Conservation (phyloP, 2,888 invertebrate species). For the Drosophila maculinotata region DNA sequence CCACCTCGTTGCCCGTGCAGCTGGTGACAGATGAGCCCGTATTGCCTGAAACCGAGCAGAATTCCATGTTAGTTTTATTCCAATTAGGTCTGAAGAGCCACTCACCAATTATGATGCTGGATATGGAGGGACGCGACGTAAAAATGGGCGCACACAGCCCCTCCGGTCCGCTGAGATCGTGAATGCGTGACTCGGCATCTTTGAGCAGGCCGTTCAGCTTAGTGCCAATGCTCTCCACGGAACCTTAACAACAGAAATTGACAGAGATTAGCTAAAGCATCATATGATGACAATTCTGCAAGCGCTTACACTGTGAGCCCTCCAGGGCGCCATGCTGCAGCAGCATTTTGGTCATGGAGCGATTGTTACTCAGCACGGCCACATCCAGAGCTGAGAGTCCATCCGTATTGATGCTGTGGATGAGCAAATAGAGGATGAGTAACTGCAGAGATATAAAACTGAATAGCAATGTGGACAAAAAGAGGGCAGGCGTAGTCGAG, state of each 20-base stretch:
- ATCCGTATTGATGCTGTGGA: constrained; percentile 92
- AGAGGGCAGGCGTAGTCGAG: too few relatives aligned
- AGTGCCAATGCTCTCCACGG: constrained; percentile 89
- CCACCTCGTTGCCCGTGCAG: constrained; percentile 91
- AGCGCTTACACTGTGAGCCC: constrained; percentile 90
- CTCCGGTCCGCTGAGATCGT: constrained; percentile 89
- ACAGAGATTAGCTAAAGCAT: background rate
- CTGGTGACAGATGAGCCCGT: constrained; percentile 87
- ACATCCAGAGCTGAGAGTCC: constrained; percentile 96
- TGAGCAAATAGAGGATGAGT: background rate
- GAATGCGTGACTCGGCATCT: constrained; percentile 93
- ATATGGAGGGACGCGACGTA: constrained; percentile 86
- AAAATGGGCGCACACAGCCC: constrained; percentile 85
- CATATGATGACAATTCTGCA: too few relatives aligned
- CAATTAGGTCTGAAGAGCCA: constrained; percentile 12
- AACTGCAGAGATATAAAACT: constrained; percentile 1
- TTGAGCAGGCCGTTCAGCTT: constrained; percentile 91
- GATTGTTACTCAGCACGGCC: constrained; percentile 95
- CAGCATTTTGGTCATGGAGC: constrained; percentile 95
- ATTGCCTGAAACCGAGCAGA: constrained; percentile 74
- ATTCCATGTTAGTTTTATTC: background rate
- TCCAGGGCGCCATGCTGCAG: constrained; percentile 94
- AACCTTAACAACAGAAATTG: constrained; percentile 59
- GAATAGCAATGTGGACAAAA: too few relatives aligned
- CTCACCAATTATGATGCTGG: constrained; percentile 87